Percentiles rank a stretch among this genome's conserved stretches.
phyloP scores from a whole-genome alignment of 2,888 invertebrate species.

The Cheilosia soror region DNA sequence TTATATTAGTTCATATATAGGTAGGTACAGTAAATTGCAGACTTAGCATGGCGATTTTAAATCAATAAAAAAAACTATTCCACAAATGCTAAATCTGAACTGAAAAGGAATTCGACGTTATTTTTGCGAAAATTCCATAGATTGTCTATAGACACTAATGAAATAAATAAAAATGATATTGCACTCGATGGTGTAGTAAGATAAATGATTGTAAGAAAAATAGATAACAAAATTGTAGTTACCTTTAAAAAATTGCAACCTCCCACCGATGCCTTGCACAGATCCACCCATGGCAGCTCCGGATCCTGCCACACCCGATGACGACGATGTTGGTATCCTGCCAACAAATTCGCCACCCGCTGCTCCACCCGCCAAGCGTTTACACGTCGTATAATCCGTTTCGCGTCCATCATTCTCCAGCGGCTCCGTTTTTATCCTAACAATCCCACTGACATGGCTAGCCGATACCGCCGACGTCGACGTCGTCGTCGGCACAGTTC shows the following conservation, averaged over 20 bases:
- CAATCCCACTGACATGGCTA: slow-evolving; percentile 41
- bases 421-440: slow-evolving; percentile 63
- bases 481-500: slow-evolving; percentile 72
- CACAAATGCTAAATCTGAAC: too few relatives aligned
- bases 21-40: too few relatives aligned
- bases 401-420: slow-evolving; percentile 57
- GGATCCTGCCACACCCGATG: slow-evolving; percentile 60
- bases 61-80: too few relatives aligned
- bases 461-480: slow-evolving; percentile 58
- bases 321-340: slow-evolving; percentile 76
- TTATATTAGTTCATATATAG: too few relatives aligned
- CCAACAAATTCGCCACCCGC: slow-evolving; percentile 72
- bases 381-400: slow-evolving; percentile 55
- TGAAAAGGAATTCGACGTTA: too few relatives aligned
- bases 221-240: slow-evolving; percentile 12
- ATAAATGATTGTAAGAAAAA: not conserved
- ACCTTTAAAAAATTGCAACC: slow-evolving; percentile 84
- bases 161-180: too few relatives aligned
- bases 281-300: slow-evolving; percentile 78
- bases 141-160: too few relatives aligned
- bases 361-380: slow-evolving; percentile 44
- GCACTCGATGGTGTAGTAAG: too few relatives aligned
- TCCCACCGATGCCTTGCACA: slow-evolving; percentile 84
- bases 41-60: too few relatives aligned
- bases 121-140: too few relatives aligned